phyloP scores from a whole-genome alignment of 2,113 vertebrate genomes.

The Cebidichthys violaceus region DNA sequence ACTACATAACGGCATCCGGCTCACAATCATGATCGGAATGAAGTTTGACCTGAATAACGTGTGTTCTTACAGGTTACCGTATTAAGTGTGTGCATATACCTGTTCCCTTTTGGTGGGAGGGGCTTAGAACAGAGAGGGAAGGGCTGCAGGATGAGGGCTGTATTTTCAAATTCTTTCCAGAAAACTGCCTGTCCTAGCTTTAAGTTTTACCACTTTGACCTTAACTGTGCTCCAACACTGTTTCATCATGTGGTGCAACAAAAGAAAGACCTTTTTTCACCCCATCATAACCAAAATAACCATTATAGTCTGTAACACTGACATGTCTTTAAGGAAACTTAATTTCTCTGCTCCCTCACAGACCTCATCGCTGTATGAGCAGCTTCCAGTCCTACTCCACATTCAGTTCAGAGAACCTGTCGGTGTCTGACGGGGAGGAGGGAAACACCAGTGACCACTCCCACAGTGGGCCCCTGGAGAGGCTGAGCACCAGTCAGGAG shows the following conservation, averaged over 20 bases:
- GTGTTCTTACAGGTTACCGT: not conserved
- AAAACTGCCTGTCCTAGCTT: not conserved
- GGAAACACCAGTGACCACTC: slow-evolving; percentile 99
- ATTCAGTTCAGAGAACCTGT: slow-evolving; percentile 98
- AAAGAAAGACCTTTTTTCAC: slow-evolving; percentile 4
- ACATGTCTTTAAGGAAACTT: not conserved
- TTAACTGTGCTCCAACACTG: not conserved
- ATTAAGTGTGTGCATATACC: not conserved
- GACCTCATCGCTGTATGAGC: slow-evolving; percentile 95
- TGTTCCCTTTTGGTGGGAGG: not conserved
- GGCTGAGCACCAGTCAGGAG: slow-evolving; percentile 87
- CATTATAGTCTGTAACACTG: not conserved
- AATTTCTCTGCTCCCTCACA: slow-evolving; percentile 51
- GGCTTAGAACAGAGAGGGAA: not conserved
- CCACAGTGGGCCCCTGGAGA: slow-evolving; percentile 90
- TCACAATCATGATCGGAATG: not conserved
- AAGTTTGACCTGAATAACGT: not conserved
- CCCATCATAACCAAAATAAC: not conserved
- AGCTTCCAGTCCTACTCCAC: slow-evolving; percentile 98
- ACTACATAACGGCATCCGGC: not conserved
- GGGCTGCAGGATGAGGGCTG: not conserved
- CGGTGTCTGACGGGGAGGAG: slow-evolving; percentile 96
- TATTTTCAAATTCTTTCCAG: not conserved
- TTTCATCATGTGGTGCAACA: slow-evolving; percentile 4
- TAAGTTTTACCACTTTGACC: slow-evolving; percentile 27